phyloP scores from a whole-genome alignment of 2,113 vertebrate species.

The Proterorhinus semilunaris region DNA sequence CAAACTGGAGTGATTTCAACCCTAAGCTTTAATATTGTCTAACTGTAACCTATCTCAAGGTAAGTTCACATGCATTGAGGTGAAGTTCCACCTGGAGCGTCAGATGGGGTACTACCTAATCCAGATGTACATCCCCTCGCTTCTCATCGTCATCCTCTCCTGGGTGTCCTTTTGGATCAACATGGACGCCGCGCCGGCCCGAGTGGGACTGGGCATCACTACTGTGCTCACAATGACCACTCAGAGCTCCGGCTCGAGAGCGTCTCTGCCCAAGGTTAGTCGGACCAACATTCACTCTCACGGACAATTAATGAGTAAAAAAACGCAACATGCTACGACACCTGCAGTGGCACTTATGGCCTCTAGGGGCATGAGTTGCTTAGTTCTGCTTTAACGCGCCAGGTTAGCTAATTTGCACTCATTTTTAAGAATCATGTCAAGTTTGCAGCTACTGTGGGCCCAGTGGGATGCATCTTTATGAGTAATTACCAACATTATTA shows the following conservation, averaged over 20 bases:
- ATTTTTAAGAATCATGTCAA: neutral
- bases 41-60: slow-evolving; percentile 64
- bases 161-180: slow-evolving; percentile 97
- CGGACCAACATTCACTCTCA: neutral
- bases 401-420: too few species aligned
- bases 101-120: slow-evolving; percentile 97
- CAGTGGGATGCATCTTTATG: too few species aligned
- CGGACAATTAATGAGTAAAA: too few species aligned
- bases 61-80: slow-evolving; percentile 93
- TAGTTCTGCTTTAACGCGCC: too few species aligned
- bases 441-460: too few species aligned
- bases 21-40: too few species aligned
- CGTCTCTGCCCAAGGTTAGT: slow-evolving; percentile 91
- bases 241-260: slow-evolving; percentile 89
- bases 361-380: too few species aligned
- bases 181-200: slow-evolving; percentile 90
- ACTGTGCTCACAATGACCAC: slow-evolving; percentile 94
- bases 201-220: slow-evolving; percentile 90
- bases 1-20: too few species aligned
- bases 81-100: slow-evolving; percentile 91
- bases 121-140: slow-evolving; percentile 95
- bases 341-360: too few species aligned
- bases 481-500: too few species aligned
- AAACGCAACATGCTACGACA: too few species aligned
- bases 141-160: slow-evolving; percentile 92